Conservation (phyloP, 1,140 invertebrate genomes). For the Rhyzopertha dominica region DNA sequence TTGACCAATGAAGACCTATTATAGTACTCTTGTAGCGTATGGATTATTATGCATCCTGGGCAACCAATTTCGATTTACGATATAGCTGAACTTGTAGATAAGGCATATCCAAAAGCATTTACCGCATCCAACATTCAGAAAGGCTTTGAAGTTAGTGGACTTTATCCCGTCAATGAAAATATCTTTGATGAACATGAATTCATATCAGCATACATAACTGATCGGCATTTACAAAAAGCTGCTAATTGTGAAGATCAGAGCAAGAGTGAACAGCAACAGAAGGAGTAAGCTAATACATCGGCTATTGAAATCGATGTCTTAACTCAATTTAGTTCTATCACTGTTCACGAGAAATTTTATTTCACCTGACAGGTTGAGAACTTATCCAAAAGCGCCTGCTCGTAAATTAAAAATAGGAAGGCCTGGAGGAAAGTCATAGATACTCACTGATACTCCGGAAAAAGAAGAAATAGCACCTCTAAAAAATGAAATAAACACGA, state of each 20-base stretch:
- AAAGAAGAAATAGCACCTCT: conserved; percentile 9
- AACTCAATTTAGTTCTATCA: too few species aligned
- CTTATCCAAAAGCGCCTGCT: conserved; percentile 8
- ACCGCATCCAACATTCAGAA: conserved; percentile 3
- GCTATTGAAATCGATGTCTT: too few species aligned
- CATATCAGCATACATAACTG: conserved; percentile 11
- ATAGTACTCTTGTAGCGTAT: too few species aligned
- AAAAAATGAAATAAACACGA: not conserved
- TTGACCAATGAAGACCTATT: conserved; percentile 4
- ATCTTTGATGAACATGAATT: conserved; percentile 14
- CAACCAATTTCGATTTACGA: too few species aligned
- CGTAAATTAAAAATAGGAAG: conserved; percentile 3
- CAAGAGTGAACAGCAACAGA: not conserved
- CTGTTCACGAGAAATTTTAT: too few species aligned
- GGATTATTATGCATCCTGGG: too few species aligned
- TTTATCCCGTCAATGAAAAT: conserved; percentile 14
- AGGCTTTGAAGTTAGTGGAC: conserved; percentile 6
- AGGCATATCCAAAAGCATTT: too few species aligned
- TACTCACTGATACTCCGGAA: conserved; percentile 15
- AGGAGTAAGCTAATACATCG: not conserved
- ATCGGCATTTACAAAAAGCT: conserved; percentile 10
- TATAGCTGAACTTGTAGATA: too few species aligned
- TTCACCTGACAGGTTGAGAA: conserved; percentile 8
- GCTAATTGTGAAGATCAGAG: not conserved
- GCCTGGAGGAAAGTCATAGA: conserved; percentile 9